phyloP scores from a whole-genome alignment of 2,113 vertebrate species.

The Electrona antarctica region DNA sequence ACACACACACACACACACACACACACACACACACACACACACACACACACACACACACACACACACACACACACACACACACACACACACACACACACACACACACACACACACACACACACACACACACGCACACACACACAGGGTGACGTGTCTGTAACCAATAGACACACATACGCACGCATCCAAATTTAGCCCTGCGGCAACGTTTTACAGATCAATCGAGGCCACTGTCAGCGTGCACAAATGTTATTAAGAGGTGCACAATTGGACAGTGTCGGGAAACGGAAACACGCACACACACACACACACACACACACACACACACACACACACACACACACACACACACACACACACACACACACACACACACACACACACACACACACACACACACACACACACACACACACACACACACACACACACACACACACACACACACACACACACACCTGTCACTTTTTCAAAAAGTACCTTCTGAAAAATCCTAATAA shows the following conservation, averaged over 20 bases:
- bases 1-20: conserved; percentile 9
- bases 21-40: not conserved
- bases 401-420: too few relatives aligned
- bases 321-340: not conserved
- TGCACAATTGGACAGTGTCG: not conserved
- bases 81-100: too few relatives aligned
- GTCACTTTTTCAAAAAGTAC: too few relatives aligned
- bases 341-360: conserved; percentile 24
- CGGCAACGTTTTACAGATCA: conserved; percentile 35
- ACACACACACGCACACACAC: not conserved
- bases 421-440: too few relatives aligned
- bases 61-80: too few relatives aligned
- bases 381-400: too few relatives aligned
- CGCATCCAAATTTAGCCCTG: conserved; percentile 30
- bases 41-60: not conserved
- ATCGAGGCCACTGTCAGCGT: conserved; percentile 17
- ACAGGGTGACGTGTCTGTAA: not conserved
- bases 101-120: conserved; percentile 8
- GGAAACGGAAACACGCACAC: not conserved
- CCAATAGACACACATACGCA: not conserved
- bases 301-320: conserved; percentile 2
- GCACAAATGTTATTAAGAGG: not conserved
- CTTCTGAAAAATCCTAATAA: too few relatives aligned
- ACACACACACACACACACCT: too few relatives aligned
- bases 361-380: not conserved